Base-by-base conservation (phyloP, 2,888 invertebrate genomes). In the Cantharis nigra region DNA sequence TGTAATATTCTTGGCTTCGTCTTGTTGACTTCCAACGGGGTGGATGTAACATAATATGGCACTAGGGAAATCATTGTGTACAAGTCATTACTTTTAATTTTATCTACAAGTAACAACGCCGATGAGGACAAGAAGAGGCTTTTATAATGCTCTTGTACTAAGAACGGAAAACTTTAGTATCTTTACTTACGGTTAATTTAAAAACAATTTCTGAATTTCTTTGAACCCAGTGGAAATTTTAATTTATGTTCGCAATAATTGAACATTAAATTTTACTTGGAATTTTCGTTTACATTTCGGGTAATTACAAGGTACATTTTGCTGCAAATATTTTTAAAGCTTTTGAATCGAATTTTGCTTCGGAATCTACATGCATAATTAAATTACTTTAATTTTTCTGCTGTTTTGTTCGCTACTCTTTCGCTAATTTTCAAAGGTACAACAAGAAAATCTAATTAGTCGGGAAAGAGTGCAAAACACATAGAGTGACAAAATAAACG, bases 51-150 rank as follows among this genome's bases (percentile, higher is more conserved):
- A 28, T 79, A 81, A 82, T 80, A 76, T 77, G 71, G 63, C 82
- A 70, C 82, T 62, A 71, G 82, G 82, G 82, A 82, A 81, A 81
- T 81, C 81, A 80, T 80, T 80, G 82, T 80, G 76, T 82, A 80
- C 80, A 79, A 72, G 70, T 80, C 80, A 79, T 82, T 81, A 82
- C 81, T 80, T 82, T 82, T 82, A 82, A 82, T 82, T 82, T 78
- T 79, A 80, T 77, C 76, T 80, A 72, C 79, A 81, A 79, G 78
- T 79, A 78, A 71, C 63, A 78, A 70, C 75, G 69, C 18, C 75
- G 70, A 79, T 78, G 76, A 79, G 78, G 77, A 77, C 69, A 78
- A 67, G 65, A 23, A 67, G 65, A 23, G 18, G 23, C 65, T 67
- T 26, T 67, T 67, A 67, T 23, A 67, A 67, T 67, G 26, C 26